Base-by-base conservation (phyloP, 2,797 vertebrate species). In the Argentina silus region DNA sequence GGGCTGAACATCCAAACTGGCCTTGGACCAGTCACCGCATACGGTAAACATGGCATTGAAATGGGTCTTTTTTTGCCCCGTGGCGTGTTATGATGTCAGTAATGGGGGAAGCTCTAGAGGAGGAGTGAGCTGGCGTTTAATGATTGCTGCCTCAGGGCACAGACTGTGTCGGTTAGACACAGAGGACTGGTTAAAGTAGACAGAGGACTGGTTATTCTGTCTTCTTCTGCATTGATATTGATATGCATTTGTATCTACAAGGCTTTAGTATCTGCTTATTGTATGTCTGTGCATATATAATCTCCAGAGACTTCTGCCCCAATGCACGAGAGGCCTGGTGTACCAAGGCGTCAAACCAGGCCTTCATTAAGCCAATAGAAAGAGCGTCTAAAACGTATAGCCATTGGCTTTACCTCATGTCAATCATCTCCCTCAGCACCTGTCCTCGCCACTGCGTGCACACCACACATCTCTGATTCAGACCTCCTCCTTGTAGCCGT, bases 11-110 rank as follows among this genome's bases (percentile, higher is more conserved):
- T 74, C 56, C 68, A 55, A 68, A 53, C 78, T 75, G 76, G 53
- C 74, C 53, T 10, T 47, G 62, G 69, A 73, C 81, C 61, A 8
- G 67, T 74, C 44, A 75, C 70, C 51, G 47, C 70, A 67, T 36
- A 70, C 72, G 80, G 70, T 85, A 81, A 89, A 85, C 84, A 83
- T 27, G 59, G 62, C 76, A 60, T 56, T 51, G 12, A 63, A 79
- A 44, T 21, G 70, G 69, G 76, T 86, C 64, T 72, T 63, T 64
- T 73, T 63, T 60, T 45, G 70, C 74, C 8, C 10, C 70, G 56
- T 83, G 69, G 75, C 63, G 69, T 83, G 81, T 81, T 70, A 76
- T 81, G 80, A 83, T 83, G 79, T 81, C 76, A 75, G 81, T 72
- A 75, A 76, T 10, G 0, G 55, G 73, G 78, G 79, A 76, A 0